A percentile compares a stretch with the other conserved stretches of the same genome.
Conservation (phyloP, 23 tunicate species). For the Trididemnum miniatum region DNA sequence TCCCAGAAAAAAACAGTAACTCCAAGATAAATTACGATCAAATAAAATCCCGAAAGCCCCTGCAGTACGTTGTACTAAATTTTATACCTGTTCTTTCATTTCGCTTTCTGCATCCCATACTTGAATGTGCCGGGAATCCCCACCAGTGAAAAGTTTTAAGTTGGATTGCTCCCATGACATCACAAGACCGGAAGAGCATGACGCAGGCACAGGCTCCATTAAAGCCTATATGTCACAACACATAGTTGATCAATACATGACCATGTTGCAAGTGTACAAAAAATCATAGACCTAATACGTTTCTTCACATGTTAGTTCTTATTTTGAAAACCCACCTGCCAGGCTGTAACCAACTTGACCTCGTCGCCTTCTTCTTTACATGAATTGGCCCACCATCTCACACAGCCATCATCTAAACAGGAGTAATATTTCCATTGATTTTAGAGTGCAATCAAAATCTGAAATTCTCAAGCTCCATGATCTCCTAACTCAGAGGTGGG, state of each 20-base stretch:
- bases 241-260: background rate
- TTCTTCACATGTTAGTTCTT: too few species aligned
- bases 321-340: slow-evolving; percentile 70
- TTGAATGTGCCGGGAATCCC: slow-evolving; percentile 76
- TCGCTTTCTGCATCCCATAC: slow-evolving; percentile 68
- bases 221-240: slow-evolving; percentile 40
- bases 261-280: too few species aligned
- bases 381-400: slow-evolving; percentile 68
- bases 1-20: too few species aligned
- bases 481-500: too few species aligned
- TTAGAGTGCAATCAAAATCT: too few species aligned
- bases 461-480: too few species aligned
- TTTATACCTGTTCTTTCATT: slow-evolving; percentile 67
- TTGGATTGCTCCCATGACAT: slow-evolving; percentile 60
- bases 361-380: slow-evolving; percentile 31
- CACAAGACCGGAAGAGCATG: slow-evolving; percentile 56
- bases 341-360: slow-evolving; percentile 64
- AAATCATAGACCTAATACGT: too few species aligned
- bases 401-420: slow-evolving; percentile 77
- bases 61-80: too few species aligned
- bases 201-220: slow-evolving; percentile 38
- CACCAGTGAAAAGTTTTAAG: slow-evolving; percentile 54
- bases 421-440: background rate
- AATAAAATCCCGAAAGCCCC: too few species aligned
- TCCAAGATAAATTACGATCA: too few species aligned